phyloP scores from a whole-genome alignment of 2,888 invertebrate genomes.

The Marronus borbonicus region DNA sequence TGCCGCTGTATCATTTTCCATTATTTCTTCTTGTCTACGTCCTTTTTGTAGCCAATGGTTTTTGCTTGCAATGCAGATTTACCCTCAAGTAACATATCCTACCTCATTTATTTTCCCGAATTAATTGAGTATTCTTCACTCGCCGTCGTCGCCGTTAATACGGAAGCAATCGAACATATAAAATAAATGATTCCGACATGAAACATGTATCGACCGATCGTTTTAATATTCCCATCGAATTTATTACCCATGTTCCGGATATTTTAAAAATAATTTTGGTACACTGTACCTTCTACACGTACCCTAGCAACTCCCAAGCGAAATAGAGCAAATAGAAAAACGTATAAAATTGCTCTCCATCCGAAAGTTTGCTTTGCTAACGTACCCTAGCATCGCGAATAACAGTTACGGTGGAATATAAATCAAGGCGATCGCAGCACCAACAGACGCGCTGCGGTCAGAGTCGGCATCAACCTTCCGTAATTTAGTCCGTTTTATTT shows the following conservation, averaged over 20 bases:
- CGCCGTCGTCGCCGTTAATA: no score
- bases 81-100: no score
- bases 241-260: background rate
- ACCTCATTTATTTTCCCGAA: no score
- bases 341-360: background rate
- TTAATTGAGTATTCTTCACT: no score
- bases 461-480: conserved; percentile 12
- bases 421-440: conserved; percentile 27
- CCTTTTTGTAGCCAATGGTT: no score
- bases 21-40: no score
- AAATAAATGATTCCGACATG: no score
- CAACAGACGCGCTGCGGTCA: conserved; percentile 28
- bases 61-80: no score
- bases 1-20: no score
- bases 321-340: background rate
- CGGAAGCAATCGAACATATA: no score
- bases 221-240: background rate
- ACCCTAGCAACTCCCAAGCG: background rate
- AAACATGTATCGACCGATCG: background rate
- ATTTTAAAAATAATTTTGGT: background rate
- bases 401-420: conserved; percentile 28
- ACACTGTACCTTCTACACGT: background rate
- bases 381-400: conserved; percentile 10
- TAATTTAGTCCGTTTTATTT: conserved; percentile 21
- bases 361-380: conserved; percentile 22